Percentiles rank a stretch among this genome's conserved stretches.
Conservation (phyloP, 2,888 invertebrate genomes). For the Volucella zonaria region DNA sequence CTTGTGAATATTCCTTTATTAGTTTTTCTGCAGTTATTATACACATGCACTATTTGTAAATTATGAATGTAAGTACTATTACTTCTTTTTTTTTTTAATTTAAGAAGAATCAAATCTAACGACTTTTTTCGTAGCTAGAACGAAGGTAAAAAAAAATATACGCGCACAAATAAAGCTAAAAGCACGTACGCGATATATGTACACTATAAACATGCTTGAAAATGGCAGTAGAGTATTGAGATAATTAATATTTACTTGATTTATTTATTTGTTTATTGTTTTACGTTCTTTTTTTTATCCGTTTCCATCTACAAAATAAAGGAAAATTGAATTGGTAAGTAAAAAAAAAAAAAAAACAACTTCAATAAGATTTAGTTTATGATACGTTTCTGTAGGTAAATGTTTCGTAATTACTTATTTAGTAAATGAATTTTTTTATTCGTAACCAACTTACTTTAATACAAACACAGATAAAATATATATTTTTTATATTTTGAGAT, state of each 20-base stretch:
- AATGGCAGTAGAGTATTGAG: constrained; percentile 53
- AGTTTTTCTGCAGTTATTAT: not conserved
- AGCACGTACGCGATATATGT: constrained; percentile 7
- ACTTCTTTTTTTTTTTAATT: constrained; percentile 12
- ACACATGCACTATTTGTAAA: constrained; percentile 20
- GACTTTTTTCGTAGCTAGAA: constrained; percentile 9
- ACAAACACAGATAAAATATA: no score
- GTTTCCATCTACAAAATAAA: constrained; percentile 15
- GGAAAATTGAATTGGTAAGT: not conserved
- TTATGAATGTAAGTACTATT: constrained; percentile 1
- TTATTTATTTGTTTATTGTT: constrained; percentile 1
- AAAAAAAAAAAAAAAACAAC: no score
- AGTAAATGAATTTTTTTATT: no score
- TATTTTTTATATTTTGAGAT: no score
- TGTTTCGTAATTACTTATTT: no score
- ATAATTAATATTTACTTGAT: not conserved
- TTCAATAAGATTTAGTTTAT: no score
- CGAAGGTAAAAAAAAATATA: not conserved
- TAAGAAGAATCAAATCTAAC: not conserved
- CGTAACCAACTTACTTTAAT: no score
- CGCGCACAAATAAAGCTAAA: constrained; percentile 10
- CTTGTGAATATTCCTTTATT: not conserved
- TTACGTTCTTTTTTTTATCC: constrained; percentile 3
- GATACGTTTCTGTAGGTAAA: no score
- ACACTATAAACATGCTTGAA: constrained; percentile 16